A percentile compares a stretch with the other conserved stretches of the same genome.
Evolutionary conservation across 2,113 vertebrate genomes (phyloP).

Genomic region (Canis aureus): DNA sequence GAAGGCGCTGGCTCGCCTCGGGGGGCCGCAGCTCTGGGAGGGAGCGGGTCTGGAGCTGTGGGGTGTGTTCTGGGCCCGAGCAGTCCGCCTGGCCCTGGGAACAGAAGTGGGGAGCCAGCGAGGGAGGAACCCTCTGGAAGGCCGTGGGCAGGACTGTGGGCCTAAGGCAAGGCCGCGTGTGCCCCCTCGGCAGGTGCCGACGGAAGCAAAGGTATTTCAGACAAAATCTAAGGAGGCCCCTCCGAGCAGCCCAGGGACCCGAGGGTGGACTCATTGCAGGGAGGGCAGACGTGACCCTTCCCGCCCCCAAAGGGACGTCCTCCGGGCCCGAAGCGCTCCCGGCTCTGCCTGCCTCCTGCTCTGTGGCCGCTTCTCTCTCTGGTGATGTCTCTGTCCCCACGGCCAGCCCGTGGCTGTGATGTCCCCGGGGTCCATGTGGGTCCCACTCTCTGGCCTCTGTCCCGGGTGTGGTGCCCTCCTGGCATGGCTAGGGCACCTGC

Average conservation of each 20-base stretch:
- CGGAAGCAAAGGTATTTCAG: neutral
- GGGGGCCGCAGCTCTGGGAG: fast-evolving
- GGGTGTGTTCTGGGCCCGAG: fast-evolving
- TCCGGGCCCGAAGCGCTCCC: fast-evolving
- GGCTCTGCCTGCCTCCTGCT: too few species aligned
- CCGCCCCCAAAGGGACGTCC: fast-evolving
- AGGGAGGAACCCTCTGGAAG: neutral
- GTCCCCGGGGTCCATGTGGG: fast-evolving
- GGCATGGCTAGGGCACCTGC: fast-evolving
- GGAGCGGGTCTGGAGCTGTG: fast-evolving
- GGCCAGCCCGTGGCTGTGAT: fast-evolving
- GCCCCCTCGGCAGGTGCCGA: fast-evolving
- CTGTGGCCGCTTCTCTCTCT: too few species aligned
- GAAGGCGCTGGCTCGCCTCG: neutral
- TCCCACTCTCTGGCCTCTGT: fast-evolving
- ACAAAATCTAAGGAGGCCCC: neutral
- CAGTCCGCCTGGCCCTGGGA: neutral
- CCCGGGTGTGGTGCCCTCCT: fast-evolving
- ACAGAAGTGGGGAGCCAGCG: neutral
- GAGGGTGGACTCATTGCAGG: fast-evolving
- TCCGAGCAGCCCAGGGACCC: too few species aligned
- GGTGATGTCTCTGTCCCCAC: fast-evolving
- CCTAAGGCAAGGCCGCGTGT: neutral
- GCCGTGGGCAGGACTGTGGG: neutral
- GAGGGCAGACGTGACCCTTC: fast-evolving